Conservation (phyloP, 2,888 invertebrate genomes). For the Ectropis crepuscularia region DNA sequence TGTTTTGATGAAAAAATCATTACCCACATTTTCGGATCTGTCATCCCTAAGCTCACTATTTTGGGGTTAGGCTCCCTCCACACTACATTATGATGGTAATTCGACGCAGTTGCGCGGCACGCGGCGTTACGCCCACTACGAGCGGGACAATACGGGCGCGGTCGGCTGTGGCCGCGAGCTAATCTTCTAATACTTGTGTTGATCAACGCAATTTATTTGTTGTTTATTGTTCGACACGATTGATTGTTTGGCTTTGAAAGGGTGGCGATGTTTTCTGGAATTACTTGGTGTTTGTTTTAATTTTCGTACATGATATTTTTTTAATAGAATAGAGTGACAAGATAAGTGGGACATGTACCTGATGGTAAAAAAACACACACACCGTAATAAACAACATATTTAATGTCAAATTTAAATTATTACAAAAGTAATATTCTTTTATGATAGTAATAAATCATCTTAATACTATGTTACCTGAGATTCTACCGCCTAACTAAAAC, state of each 20-base stretch:
- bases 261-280: slow-evolving; percentile 1
- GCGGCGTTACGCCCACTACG: slow-evolving; percentile 25
- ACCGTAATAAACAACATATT: too few relatives aligned
- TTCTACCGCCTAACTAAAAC: too few relatives aligned
- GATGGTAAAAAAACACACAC: too few relatives aligned
- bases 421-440: too few relatives aligned
- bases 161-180: slow-evolving; percentile 18
- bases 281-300: background rate
- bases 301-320: too few relatives aligned
- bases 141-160: slow-evolving; percentile 11
- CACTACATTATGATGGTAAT: slow-evolving; percentile 49
- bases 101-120: slow-evolving; percentile 33
- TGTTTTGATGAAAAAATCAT: background rate
- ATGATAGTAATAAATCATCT: too few relatives aligned
- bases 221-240: slow-evolving; percentile 24
- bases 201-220: slow-evolving; percentile 19
- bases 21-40: background rate
- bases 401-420: too few relatives aligned
- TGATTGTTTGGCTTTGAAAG: slow-evolving; percentile 27
- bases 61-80: slow-evolving; percentile 20
- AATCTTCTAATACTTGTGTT: slow-evolving; percentile 30
- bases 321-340: too few relatives aligned
- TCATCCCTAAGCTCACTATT: slow-evolving; percentile 17
- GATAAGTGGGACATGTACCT: too few relatives aligned
- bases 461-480: too few relatives aligned